Percentiles rank a stretch among this genome's conserved stretches.
Conservation (phyloP, 2,888 invertebrate genomes). For the Sinotaia quadrata region DNA sequence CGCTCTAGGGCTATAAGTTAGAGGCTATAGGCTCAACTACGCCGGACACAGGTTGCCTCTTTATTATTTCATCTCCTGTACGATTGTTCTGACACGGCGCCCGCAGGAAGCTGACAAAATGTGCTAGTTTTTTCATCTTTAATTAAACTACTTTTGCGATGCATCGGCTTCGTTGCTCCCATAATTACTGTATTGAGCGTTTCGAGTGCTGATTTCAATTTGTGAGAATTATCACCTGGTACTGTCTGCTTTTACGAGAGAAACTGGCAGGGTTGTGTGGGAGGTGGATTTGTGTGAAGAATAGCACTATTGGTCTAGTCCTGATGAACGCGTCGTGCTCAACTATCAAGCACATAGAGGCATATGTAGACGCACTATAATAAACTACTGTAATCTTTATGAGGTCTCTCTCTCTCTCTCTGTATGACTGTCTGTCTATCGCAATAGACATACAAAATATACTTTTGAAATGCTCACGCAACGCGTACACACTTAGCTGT, state of each 20-base stretch:
- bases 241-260: not conserved
- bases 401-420: not conserved
- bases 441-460: too few relatives aligned
- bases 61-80: not conserved
- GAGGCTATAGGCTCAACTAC: not conserved
- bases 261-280: not conserved
- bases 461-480: too few relatives aligned
- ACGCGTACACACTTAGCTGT: too few relatives aligned
- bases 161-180: not conserved
- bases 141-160: not conserved
- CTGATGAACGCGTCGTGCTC: too few relatives aligned
- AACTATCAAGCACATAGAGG: too few relatives aligned
- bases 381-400: too few relatives aligned
- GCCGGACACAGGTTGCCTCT: not conserved
- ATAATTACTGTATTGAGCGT: not conserved
- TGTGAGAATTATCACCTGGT: not conserved
- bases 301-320: too few relatives aligned
- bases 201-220: not conserved
- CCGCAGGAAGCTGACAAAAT: not conserved
- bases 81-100: not conserved
- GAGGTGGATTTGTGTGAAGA: too few relatives aligned
- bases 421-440: slow-evolving; percentile 2
- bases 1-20: not conserved
- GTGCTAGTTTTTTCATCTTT: not conserved
- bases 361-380: too few relatives aligned